Conservation (phyloP, 2,113 vertebrate species). For the Gallinago paraguaiae region DNA sequence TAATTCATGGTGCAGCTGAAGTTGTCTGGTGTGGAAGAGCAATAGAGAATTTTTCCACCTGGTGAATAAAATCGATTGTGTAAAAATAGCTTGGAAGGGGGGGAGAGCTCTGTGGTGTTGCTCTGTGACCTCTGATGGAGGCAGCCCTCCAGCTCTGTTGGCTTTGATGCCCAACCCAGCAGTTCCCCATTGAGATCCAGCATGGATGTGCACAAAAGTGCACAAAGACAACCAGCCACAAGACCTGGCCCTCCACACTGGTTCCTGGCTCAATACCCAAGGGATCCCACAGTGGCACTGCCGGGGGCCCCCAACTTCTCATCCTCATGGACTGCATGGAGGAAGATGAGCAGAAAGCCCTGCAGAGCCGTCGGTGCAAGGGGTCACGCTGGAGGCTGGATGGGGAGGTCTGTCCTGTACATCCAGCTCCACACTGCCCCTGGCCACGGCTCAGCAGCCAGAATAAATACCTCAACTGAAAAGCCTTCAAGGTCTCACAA, state of each 20-base stretch:
- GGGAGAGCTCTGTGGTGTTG: neutral
- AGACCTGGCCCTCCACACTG: neutral
- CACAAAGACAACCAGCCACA: neutral
- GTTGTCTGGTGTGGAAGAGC: neutral
- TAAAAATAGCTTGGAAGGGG: neutral
- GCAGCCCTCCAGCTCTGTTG: accelerated
- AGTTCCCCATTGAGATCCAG: neutral
- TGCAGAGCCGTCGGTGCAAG: neutral
- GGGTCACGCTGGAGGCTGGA: neutral
- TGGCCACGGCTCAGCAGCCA: neutral
- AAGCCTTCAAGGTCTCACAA: neutral
- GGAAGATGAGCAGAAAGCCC: neutral
- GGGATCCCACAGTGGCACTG: neutral
- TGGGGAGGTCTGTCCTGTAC: neutral
- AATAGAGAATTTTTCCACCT: neutral
- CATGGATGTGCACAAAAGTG: neutral
- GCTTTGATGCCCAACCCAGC: neutral
- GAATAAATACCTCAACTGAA: neutral
- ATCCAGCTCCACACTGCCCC: neutral
- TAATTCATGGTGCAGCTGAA: neutral
- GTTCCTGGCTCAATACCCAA: neutral
- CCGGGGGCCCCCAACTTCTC: neutral
- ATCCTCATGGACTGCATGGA: neutral
- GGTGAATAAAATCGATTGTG: neutral
- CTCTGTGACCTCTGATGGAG: neutral